A percentile compares a stretch with the other conserved stretches of the same genome.
Evolutionary conservation across 1,140 invertebrate genomes (phyloP).

Genomic region (Brachionus sp.): DNA sequence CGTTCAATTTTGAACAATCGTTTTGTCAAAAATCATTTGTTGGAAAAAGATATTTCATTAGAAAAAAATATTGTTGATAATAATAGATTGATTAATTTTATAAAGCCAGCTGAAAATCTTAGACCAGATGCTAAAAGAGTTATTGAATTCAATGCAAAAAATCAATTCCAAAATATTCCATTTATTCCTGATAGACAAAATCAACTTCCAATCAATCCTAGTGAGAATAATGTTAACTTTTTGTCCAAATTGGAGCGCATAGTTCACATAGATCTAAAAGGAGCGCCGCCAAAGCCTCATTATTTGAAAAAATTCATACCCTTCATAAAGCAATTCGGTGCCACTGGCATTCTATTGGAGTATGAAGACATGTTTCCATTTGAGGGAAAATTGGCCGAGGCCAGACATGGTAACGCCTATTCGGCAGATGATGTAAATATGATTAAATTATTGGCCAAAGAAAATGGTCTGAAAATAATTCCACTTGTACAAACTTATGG

Average conservation of each 20-base stretch:
- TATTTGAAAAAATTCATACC: slow-evolving; percentile 28
- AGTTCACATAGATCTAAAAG: slow-evolving; percentile 45
- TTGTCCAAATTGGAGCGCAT: neutral
- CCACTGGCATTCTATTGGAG: slow-evolving; percentile 45
- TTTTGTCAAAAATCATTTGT: neutral
- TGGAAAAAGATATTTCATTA: neutral
- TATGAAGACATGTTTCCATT: slow-evolving; percentile 47
- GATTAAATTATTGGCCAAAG: slow-evolving; percentile 37
- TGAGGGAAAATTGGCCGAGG: neutral
- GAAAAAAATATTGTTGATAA: neutral
- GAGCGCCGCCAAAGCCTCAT: slow-evolving; percentile 10
- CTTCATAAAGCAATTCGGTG: slow-evolving; percentile 43
- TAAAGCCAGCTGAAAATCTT: neutral
- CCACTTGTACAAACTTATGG: slow-evolving; percentile 46
- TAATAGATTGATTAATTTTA: neutral
- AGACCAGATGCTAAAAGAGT: neutral
- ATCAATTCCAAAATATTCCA: neutral
- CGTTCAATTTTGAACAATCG: neutral
- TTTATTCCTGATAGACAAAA: neutral
- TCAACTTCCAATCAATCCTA: neutral
- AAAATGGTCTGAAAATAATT: slow-evolving; percentile 42
- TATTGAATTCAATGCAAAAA: neutral
- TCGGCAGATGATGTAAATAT: slow-evolving; percentile 10
- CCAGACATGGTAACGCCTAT: slow-evolving; percentile 30
- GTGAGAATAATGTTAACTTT: neutral